Evolutionary conservation across 1,140 invertebrate genomes (phyloP), one percentile per base, ranked within the genome.

Genomic region (Drosophila nigrodunni): DNA sequence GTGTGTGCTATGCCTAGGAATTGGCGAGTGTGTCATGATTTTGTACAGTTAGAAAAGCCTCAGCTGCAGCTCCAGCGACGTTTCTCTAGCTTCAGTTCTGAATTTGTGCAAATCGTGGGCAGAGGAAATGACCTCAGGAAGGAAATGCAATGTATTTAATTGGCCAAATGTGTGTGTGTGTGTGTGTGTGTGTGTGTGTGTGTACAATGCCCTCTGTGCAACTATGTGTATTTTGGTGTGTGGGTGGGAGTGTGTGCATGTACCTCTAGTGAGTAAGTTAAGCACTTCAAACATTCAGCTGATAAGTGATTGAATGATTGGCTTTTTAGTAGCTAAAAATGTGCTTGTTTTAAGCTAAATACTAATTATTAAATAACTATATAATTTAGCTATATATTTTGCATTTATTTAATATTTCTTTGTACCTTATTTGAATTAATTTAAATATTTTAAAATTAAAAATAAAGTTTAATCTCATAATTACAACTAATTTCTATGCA

Each of bases 141-240:
- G 82, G 82, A 85, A 85, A 86, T 85, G 81, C 74, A 86, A 68
- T 81, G 82, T 70, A 81, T 81, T 86, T 86, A 85, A 86, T 85
- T 85, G 82, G 82, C 65, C 67, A 72, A 81, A 74, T 78, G 54
- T 62, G 49, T 47, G 30, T 44, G 41, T 43, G 25, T 52, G 49
- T 78, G 54, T 62, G 49, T 39, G 30, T 44, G 34, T 37, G 41
- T 43, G 25, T 52, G 49, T 78, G 54, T 62, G 49, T 47, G 30
- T 44, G 41, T 43, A 61, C 15, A 52, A 44, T 44, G 46, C 43
- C n/a, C 11, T 47, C 10, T 21, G 18, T 10, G 46, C 58, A 30
- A 30, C 25, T 30, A 30, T 78, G 60, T 37, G 30, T 52, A 11
- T 52, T n/a, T 54, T 30, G 35, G 25, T 50, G 49, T 34, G 49